Percentiles rank a stretch among this genome's conserved stretches.
Conservation (phyloP, 2,888 invertebrate species). For the Drosophila putrida region DNA sequence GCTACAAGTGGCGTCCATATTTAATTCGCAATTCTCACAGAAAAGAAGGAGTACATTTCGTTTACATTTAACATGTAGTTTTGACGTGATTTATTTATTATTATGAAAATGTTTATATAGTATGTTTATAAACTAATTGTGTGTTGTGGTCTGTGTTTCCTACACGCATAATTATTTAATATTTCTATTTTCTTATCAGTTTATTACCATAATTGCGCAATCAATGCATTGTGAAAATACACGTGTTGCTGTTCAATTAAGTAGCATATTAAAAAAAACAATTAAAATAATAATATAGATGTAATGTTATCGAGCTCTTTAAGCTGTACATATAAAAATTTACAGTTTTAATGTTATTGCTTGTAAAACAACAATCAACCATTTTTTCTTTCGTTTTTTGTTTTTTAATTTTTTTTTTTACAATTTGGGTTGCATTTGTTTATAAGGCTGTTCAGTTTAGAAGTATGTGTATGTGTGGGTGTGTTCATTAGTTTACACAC, state of each 20-base stretch:
- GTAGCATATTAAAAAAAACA: not conserved
- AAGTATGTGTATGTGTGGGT: not conserved
- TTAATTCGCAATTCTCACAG: not conserved
- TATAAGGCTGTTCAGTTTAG: not conserved
- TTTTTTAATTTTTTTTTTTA: not conserved
- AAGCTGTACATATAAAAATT: slow-evolving; percentile 4
- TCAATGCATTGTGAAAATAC: slow-evolving; percentile 4
- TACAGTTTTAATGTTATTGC: slow-evolving; percentile 8
- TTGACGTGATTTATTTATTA: slow-evolving; percentile 18
- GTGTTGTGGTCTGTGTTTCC: slow-evolving; percentile 16
- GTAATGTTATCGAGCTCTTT: not conserved
- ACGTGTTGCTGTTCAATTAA: slow-evolving; percentile 1
- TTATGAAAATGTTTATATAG: slow-evolving; percentile 11
- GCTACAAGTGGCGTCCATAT: not conserved
- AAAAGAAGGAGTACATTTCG: not conserved
- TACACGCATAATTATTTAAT: slow-evolving; percentile 3
- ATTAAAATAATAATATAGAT: not conserved
- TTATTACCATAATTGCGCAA: not conserved
- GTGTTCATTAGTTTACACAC: not conserved
- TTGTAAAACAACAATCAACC: slow-evolving; percentile 2
- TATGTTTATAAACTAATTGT: slow-evolving; percentile 16
- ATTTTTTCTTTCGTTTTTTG: not conserved
- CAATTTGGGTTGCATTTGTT: not conserved
- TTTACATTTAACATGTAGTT: slow-evolving; percentile 19
- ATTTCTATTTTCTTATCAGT: not conserved